Conservation (phyloP, 2,113 vertebrate genomes). For the Otus sunia region DNA sequence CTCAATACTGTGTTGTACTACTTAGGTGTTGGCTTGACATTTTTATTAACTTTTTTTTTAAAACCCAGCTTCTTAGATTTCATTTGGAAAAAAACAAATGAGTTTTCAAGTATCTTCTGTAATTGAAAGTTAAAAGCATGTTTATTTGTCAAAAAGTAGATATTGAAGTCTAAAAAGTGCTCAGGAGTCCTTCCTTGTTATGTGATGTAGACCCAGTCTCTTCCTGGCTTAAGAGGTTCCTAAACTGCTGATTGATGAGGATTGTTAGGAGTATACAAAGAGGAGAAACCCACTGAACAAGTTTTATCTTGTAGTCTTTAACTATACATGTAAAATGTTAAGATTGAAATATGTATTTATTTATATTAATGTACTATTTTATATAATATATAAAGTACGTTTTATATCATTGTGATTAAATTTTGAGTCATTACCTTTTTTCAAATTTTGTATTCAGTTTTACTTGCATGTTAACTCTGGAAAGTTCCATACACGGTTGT, state of each 20-base stretch:
- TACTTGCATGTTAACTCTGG: neutral
- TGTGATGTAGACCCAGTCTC: neutral
- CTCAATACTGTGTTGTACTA: neutral
- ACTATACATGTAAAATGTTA: neutral
- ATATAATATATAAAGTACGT: neutral
- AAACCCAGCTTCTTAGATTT: neutral
- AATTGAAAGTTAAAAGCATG: neutral
- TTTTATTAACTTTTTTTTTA: neutral
- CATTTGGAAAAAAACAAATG: neutral
- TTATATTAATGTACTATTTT: neutral
- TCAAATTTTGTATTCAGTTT: neutral
- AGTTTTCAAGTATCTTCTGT: neutral
- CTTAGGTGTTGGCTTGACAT: neutral
- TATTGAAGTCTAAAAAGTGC: neutral
- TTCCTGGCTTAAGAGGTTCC: neutral
- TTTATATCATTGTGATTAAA: neutral
- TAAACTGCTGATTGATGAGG: neutral
- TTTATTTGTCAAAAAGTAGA: neutral
- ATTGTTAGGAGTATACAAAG: neutral
- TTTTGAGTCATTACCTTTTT: neutral
- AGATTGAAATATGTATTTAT: neutral
- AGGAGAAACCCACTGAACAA: neutral
- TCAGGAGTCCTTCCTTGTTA: neutral
- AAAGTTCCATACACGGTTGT: neutral
- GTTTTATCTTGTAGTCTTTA: neutral